Evolutionary conservation across 2,888 invertebrate species (phyloP).

Genomic region (Pristionchus japonicus): DNA sequence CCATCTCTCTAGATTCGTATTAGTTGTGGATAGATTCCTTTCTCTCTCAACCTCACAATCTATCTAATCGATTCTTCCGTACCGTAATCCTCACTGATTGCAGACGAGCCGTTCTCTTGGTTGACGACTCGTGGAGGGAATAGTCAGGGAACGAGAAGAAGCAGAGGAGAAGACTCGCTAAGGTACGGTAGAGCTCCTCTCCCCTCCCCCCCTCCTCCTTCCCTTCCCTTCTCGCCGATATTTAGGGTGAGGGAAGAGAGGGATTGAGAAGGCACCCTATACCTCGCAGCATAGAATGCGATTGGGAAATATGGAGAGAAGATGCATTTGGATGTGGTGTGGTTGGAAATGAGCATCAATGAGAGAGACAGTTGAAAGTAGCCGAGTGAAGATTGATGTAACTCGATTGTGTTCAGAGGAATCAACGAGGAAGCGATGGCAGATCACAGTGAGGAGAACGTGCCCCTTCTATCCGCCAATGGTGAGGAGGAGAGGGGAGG

Average conservation of each 20-base stretch:
- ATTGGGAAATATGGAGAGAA: neutral
- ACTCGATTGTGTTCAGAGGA: neutral
- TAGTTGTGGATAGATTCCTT: too few relatives aligned
- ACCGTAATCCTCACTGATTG: neutral
- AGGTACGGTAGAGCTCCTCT: neutral
- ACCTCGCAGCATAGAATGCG: too few relatives aligned
- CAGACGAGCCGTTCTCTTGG: slow-evolving; percentile 45
- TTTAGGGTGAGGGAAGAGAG: neutral
- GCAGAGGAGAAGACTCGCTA: neutral
- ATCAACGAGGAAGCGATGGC: slow-evolving; percentile 37
- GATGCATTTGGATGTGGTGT: too few relatives aligned
- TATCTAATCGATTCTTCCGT: too few relatives aligned
- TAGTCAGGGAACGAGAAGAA: neutral
- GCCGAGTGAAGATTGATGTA: neutral
- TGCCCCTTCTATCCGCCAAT: slow-evolving; percentile 35
- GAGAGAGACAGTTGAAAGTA: neutral
- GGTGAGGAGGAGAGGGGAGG: neutral
- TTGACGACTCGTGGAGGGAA: slow-evolving; percentile 2
- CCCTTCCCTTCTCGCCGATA: neutral
- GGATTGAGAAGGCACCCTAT: neutral
- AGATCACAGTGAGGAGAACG: slow-evolving; percentile 46
- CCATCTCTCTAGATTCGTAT: too few relatives aligned
- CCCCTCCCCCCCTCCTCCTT: neutral
- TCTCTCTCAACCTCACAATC: too few relatives aligned
- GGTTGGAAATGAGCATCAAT: neutral